Conservation (phyloP, 2,113 vertebrate species). For the Solea senegalensis region DNA sequence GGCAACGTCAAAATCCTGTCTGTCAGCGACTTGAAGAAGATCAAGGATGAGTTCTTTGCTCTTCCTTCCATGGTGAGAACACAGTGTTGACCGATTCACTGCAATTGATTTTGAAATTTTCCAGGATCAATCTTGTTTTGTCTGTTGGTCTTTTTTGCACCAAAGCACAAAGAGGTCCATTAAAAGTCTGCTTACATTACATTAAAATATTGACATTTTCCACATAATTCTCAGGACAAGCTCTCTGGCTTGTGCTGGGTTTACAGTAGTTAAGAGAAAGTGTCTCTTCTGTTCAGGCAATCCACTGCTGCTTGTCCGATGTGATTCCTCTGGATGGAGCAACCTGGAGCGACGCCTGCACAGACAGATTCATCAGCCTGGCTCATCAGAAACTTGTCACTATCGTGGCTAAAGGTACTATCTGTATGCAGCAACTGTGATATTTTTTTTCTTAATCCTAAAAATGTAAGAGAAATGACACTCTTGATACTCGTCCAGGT, state of each 20-base stretch:
- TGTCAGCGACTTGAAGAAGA: constrained; percentile 83
- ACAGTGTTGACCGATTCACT: background rate
- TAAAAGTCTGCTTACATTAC: no score
- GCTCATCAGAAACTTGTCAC: constrained; percentile 82
- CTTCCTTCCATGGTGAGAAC: constrained; percentile 86
- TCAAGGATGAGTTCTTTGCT: constrained; percentile 88
- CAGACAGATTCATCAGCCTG: constrained; percentile 84
- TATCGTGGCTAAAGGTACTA: constrained; percentile 82
- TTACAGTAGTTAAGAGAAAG: background rate
- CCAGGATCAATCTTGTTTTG: background rate
- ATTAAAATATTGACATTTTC: no score
- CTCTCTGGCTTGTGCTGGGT: no score
- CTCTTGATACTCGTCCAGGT: constrained; percentile 20
- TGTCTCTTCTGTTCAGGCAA: constrained; percentile 77
- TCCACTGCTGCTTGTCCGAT: constrained; percentile 86
- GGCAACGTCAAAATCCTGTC: constrained; percentile 82
- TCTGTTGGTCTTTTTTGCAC: no score
- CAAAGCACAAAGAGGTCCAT: no score
- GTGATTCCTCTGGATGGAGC: constrained; percentile 78
- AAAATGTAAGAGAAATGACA: background rate
- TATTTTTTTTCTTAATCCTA: background rate
- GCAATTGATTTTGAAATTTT: background rate
- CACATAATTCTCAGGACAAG: no score
- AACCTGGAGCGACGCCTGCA: constrained; percentile 84
- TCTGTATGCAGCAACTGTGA: background rate